Evolutionary conservation across 2,113 vertebrate genomes (phyloP), one percentile per base, ranked within the genome.

Genomic region (Gobio gobio): DNA sequence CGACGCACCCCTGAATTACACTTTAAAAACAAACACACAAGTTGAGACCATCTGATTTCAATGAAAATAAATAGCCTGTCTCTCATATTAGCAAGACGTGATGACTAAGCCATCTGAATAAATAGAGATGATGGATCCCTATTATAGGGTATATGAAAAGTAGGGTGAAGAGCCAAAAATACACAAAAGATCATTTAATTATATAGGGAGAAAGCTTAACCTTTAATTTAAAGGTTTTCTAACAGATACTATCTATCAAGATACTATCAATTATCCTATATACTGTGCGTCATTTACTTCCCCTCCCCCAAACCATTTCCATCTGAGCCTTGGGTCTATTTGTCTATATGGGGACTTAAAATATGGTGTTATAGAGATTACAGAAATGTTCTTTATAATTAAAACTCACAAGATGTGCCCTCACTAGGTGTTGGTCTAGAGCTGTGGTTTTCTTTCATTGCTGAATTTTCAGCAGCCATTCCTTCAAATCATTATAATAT

Each of bases 221-320:
- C 74, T 87, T 83, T 85, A 84, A 89, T 87, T 86, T 40, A 86
- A 87, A 82, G 70, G 56, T 56, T 88, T 84, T 75, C 74, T 81
- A 83, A 63, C 66, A 88, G 75, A 85, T 85, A 72, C 40, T 77
- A 58, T 56, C 83, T 78, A 82, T 82, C 85, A 78, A 89, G 75
- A 88, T 88, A 88, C 68, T 76, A 84, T 86, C 73, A 90, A 89
- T 89, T 86, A 85, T 74, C 22, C 47, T 80, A 54, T 22, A 81
- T 63, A 75, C 51, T 82, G 78, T 82, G 72, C 29, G 73, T 76
- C 78, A 83, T 75, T 82, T 64, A 47, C 68, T 59, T 64, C 29
- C 61, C 87, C 85, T 88, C 86, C 74, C 80, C 85, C 77, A 70
- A 86, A 78, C 29, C 36, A 74, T 56, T 61, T 83, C 73, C 24